Percentiles rank a stretch among this genome's conserved stretches.
phyloP scores from a whole-genome alignment of 1,140 invertebrate species.

The Euwallacea fornicatus region DNA sequence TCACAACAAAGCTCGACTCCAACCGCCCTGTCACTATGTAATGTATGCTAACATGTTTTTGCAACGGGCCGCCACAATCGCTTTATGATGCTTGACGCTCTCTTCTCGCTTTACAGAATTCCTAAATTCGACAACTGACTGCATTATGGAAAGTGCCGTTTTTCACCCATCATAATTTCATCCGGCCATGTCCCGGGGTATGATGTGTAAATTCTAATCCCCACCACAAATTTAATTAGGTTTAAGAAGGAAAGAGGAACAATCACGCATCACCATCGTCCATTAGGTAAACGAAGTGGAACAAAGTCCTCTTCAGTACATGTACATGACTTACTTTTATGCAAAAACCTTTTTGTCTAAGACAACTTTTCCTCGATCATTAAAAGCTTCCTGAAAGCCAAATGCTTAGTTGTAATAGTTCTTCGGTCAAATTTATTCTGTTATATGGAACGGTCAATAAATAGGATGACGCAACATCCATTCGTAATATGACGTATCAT shows the following conservation, averaged over 20 bases:
- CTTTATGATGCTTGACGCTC: constrained; percentile 50
- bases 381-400: constrained; percentile 25
- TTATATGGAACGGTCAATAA: constrained; percentile 36
- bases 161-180: constrained; percentile 5
- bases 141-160: constrained; percentile 33
- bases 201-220: neutral
- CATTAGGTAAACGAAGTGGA: too few relatives aligned
- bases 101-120: constrained; percentile 43
- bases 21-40: constrained; percentile 52
- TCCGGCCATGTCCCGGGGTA: neutral
- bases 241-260: too few relatives aligned
- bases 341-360: too few relatives aligned
- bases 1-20: constrained; percentile 46
- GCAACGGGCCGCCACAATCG: constrained; percentile 47
- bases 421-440: constrained; percentile 32
- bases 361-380: constrained; percentile 2
- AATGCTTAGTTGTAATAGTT: constrained; percentile 32
- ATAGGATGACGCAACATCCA: constrained; percentile 33
- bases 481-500: constrained; percentile 37
- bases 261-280: too few relatives aligned
- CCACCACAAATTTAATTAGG: too few relatives aligned
- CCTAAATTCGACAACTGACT: constrained; percentile 47
- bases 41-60: constrained; percentile 52
- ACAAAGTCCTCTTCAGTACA: too few relatives aligned
- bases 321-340: too few relatives aligned